Conservation (phyloP, 2,113 vertebrate species). For the Rhea americana region DNA sequence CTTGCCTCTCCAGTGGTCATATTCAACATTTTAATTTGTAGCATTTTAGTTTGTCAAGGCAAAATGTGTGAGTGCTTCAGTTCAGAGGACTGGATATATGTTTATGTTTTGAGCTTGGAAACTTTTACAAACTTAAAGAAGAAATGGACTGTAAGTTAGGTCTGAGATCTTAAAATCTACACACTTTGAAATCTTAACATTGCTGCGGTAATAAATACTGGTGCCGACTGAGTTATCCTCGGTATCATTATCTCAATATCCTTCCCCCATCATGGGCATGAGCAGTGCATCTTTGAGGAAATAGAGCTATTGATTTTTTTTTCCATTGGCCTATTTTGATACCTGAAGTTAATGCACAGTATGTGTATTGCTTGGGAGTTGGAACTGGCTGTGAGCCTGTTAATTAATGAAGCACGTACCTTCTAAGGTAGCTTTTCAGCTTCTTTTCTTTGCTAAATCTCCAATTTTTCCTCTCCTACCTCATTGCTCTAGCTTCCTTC, state of each 20-base stretch:
- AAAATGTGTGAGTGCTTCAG: background rate
- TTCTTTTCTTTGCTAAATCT: background rate
- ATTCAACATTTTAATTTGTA: background rate
- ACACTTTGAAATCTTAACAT: background rate
- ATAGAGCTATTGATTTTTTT: background rate
- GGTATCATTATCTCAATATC: background rate
- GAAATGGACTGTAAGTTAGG: background rate
- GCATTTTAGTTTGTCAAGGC: background rate
- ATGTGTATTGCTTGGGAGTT: rapidly evolving
- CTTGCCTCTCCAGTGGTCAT: background rate
- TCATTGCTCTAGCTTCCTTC: background rate
- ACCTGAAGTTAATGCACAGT: background rate
- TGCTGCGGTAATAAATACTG: background rate
- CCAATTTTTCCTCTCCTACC: background rate
- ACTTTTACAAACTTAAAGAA: background rate
- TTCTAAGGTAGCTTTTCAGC: background rate
- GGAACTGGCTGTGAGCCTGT: background rate
- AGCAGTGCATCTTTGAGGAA: background rate
- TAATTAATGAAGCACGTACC: background rate
- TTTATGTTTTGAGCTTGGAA: background rate
- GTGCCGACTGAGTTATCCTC: background rate
- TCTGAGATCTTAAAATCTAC: background rate
- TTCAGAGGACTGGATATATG: background rate
- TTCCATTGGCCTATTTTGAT: background rate
- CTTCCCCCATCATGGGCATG: background rate